Evolutionary conservation across 2,113 vertebrate genomes (phyloP), one percentile per base, ranked within the genome.

Genomic region (Megaceryle maxima): DNA sequence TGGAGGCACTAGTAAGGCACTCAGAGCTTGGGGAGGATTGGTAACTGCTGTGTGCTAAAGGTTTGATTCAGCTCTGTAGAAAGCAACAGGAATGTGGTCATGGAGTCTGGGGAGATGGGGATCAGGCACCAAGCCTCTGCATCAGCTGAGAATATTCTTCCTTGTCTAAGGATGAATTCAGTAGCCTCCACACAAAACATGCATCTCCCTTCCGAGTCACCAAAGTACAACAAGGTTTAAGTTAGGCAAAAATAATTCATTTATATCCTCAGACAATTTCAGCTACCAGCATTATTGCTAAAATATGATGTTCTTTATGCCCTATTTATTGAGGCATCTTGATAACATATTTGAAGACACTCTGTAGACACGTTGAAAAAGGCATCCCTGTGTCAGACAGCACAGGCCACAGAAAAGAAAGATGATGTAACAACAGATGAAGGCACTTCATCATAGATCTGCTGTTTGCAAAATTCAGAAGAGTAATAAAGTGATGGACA

Each of bases 401-500:
- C 77, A 51, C 0, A 0, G 83, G 80, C 56, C 6, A 16, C 83
- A 79, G 91, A 82, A 82, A 94, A 87, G 93, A 96, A 85, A 78
- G 93, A 95, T 57, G 93, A 60, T 87, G 77, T 85, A 82, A 91
- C 39, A 87, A 28, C 62, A 57, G 72, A 94, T 21, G 84, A 95
- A 88, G 82, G 75, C 90, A 79, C 83, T 96, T 84, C 91, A 93
- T 95, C 96, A 91, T 5, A 29, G 81, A 76, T 51, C 69, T 2
- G 4, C 91, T 56, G 50, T 55, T 64, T 73, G 91, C 81, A 87
- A 76, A 84, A 95, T 41, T 53, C 94, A 84, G 35, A 89, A 87
- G 91, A 74, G 41, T 95, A 96, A 96, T 94, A 95, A 95, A 91
- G 95, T 85, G 94, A 90, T 26, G 3, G 77, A 74, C 84, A 91